Base-by-base conservation (phyloP, 2,113 vertebrate genomes). In the Hepsetus odoe region DNA sequence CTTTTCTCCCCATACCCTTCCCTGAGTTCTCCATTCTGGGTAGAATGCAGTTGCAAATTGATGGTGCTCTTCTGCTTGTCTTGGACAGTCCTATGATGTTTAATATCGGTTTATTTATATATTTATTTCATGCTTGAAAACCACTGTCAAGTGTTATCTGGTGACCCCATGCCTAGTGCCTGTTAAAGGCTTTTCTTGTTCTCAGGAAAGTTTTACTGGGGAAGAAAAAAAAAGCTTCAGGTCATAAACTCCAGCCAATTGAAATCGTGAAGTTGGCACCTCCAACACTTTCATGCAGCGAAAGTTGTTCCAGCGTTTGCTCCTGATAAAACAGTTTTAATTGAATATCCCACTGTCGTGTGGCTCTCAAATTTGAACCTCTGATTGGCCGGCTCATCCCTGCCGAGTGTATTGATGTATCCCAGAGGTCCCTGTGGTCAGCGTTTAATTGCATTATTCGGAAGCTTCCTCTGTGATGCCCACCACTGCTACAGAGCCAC, bases 401-500 rank as follows among this genome's bases (percentile, higher is more conserved):
- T 51, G 51, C 71, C 42, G 40, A 58, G 62, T 51, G 46, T 76
- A 69, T 56, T 65, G 56, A 38, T 62, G 56, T 40, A 53, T 74
- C 35, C 30, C 32, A 79, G 46, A 65, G 51, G 64, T 78, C 64
- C 66, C 38, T 80, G 58, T 62, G 32, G 56, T 79, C 56, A 71
- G 58, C 53, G 59, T 77, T 80, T 84, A 79, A 80, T 72, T 76
- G 83, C 55, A 72, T 82, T 73, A 84, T 76, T 85, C 59, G 46
- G 55, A 73, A 55, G 44, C 68, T 69, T 72, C 35, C 30, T 38
- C 38, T 56, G 22, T 22, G 28, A 55, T 73, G 33, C 73, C 74
- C 64, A 82, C 42, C n/a, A 49, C 46, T 35, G 16, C 44, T 62
- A 33, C 65, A 28, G 20, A 72, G 74, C 59, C 71, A 76, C 56